Base-by-base conservation (phyloP, 2,888 invertebrate genomes). In the Agrotis segetum region DNA sequence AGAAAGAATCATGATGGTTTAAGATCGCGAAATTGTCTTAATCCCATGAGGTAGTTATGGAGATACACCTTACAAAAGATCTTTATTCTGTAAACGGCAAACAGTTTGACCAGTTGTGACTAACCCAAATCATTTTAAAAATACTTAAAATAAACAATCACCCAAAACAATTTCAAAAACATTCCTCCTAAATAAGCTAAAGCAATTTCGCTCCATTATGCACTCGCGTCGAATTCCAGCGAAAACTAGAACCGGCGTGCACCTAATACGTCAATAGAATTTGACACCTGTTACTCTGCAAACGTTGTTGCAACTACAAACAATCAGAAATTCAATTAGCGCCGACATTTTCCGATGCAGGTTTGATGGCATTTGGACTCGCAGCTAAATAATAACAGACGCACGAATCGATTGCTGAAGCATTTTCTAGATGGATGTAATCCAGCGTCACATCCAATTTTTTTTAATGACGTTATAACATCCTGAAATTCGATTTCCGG, bases 251-350 rank as follows among this genome's bases (percentile, higher is more conserved):
- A 67, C 49, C 16, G 5, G 16, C 40, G 19, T 59, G 47, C 59
- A 61, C 40, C 67, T 67, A 81, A 72, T 61, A 73, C 60, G 67
- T 74, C 80, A 82, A 82, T 77, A 81, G 82, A 79, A 81, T 87
- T 88, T 86, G 90, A 91, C 94, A 94, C 94, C 93, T 92, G 93
- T 94, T 93, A 93, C 68, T 78, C 76, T 55, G 65, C 87, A 88
- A 89, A 87, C 87, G 87, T 71, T 89, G 87, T 71, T 89, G 89
- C 88, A 88, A 77, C 85, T 82, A 81, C 76, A 59, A 40, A 71
- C 89, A 88, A 93, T 94, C 93, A 92, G 89, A 92, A 92, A 94
- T 95, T 95, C 95, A 93, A 95, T 95, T 94, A 94, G 83, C 75
- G 11, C 77, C 87, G 89, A 88, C 91, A 91, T 92, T 93, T 92